Percentiles rank a stretch among this genome's conserved stretches.
These are phyloP conservation scores for Rhagophthalmus giganteus DNA, from an alignment of 2,888 invertebrate species.

Conservation along the genomic window DNA sequence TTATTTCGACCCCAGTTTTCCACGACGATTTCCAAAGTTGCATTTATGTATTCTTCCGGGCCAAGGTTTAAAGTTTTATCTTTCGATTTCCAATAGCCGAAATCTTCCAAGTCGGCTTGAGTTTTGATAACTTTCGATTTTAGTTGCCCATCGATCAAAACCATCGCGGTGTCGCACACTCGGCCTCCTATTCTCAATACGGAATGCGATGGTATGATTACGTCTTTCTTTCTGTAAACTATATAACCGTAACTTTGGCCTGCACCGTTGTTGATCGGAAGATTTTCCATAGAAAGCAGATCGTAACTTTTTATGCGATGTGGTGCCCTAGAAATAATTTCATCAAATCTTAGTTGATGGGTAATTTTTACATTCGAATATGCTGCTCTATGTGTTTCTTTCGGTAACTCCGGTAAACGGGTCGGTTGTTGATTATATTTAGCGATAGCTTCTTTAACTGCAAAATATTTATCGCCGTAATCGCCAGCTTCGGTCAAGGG, in stretches of 20 bases:
- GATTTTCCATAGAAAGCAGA: conserved; percentile 46
- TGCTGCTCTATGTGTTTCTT: conserved; percentile 42
- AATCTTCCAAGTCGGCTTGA: conserved; percentile 44
- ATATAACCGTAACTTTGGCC: conserved; percentile 64
- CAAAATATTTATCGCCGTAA: conserved; percentile 79
- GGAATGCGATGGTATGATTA: conserved; percentile 42
- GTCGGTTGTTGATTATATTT: conserved; percentile 47
- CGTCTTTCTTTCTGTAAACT: conserved; percentile 55
- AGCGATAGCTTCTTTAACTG: conserved; percentile 62
- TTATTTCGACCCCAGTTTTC: conserved; percentile 86
- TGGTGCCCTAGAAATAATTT: conserved; percentile 31
- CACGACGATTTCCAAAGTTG: conserved; percentile 55
- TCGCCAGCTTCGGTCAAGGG: conserved; percentile 89
- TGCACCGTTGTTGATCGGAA: conserved; percentile 51
- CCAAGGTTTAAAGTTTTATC: conserved; percentile 46
- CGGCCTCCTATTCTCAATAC: conserved; percentile 49
- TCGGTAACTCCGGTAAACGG: conserved; percentile 47
- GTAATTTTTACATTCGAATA: conserved; percentile 43
- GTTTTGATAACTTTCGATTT: conserved; percentile 45
- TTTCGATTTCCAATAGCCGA: conserved; percentile 52
- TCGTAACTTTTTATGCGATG: conserved; percentile 24
- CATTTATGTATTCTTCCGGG: conserved; percentile 34
- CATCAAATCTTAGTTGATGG: conserved; percentile 35
- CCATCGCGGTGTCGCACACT: conserved; percentile 58
- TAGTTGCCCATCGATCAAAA: conserved; percentile 54